A percentile compares a stretch with the other conserved stretches of the same genome.
These are phyloP conservation scores for Sebastes minor DNA, from an alignment of 2,797 vertebrate genomes.

Conservation along the genomic window DNA sequence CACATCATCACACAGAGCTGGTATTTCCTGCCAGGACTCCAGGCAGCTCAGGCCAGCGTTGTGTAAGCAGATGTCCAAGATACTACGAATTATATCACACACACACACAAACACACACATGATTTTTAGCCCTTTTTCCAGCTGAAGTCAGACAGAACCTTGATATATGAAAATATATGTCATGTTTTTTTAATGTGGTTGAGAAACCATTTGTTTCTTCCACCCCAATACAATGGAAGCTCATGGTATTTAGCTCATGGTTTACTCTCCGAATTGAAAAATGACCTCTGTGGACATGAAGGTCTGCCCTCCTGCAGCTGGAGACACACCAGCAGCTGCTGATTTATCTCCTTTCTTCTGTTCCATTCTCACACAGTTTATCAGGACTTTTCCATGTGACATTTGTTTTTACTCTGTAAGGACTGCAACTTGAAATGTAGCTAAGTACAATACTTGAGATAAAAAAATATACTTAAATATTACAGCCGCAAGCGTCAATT, in stretches of 20 bases:
- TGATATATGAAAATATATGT: not conserved
- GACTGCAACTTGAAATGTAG: not conserved
- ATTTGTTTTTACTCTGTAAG: not conserved
- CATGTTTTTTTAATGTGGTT: not conserved
- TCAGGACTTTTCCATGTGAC: too few species aligned
- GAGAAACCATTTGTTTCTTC: not conserved
- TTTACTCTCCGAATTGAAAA: not conserved
- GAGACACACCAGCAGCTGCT: too few species aligned
- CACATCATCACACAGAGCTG: constrained; percentile 79
- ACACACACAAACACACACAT: not conserved
- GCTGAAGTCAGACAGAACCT: not conserved
- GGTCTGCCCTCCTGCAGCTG: too few species aligned
- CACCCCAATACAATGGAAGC: too few species aligned
- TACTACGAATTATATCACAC: constrained; percentile 50
- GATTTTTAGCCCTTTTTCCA: not conserved
- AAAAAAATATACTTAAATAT: too few species aligned
- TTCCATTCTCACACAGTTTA: not conserved
- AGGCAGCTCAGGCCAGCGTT: constrained; percentile 54
- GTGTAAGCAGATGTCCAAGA: constrained; percentile 70
- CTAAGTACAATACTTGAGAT: not conserved
- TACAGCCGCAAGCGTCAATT: too few species aligned
- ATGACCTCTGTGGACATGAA: not conserved
- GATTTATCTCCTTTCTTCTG: not conserved
- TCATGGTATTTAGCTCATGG: not conserved
- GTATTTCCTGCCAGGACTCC: constrained; percentile 75